phyloP scores from a whole-genome alignment of 1,140 invertebrate species.

The Bemisia tabaci region DNA sequence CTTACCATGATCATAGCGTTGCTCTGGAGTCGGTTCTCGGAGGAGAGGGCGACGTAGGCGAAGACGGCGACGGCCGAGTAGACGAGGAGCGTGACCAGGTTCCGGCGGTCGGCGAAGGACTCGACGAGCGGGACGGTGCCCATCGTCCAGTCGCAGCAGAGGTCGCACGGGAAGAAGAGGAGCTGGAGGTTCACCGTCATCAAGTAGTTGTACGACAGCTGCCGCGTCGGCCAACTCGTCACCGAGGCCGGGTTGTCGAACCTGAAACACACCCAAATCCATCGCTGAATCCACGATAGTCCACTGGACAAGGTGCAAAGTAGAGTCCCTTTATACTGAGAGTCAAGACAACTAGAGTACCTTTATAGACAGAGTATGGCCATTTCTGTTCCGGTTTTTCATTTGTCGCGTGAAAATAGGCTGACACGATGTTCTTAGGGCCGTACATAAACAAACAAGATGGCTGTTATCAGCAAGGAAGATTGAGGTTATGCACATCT shows the following conservation, averaged over 20 bases:
- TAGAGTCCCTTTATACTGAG: too few species aligned
- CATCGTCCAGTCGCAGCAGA: constrained; percentile 99
- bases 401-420: too few species aligned
- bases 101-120: constrained; percentile 63
- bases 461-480: too few species aligned
- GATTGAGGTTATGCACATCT: too few species aligned
- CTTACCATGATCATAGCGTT: constrained; percentile 68
- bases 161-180: constrained; percentile 69
- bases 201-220: constrained; percentile 88
- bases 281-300: too few species aligned
- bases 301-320: too few species aligned
- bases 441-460: too few species aligned
- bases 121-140: constrained; percentile 80
- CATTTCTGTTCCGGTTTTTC: too few species aligned
- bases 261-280: constrained; percentile 36
- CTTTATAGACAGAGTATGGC: too few species aligned
- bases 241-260: constrained; percentile 89
- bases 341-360: too few species aligned
- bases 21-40: constrained; percentile 49
- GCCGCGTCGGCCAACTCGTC: constrained; percentile 56
- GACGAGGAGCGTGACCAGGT: constrained; percentile 65
- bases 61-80: constrained; percentile 49
- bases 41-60: constrained; percentile 46
- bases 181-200: constrained; percentile 82
- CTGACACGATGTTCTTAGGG: too few species aligned